These are phyloP conservation scores for Trachops cirrhosus DNA, from an alignment of 2,797 vertebrate genomes.

Conservation along the genomic window DNA sequence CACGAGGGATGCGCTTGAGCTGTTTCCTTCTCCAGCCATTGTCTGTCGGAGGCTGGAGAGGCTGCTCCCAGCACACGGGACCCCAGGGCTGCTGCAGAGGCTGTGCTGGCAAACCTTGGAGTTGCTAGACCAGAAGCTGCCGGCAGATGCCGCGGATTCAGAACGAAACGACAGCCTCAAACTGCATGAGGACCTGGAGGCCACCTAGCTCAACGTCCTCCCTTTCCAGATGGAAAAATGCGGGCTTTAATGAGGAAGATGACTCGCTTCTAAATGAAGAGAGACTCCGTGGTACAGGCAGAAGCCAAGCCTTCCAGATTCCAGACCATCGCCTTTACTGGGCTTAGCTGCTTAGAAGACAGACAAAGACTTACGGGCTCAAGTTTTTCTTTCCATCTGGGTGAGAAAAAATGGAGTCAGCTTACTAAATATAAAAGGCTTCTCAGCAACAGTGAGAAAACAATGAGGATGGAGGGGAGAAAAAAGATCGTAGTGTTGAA, in stretches of 20 bases:
- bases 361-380: neutral
- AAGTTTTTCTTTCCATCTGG: neutral
- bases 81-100: neutral
- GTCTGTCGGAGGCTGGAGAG: neutral
- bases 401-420: neutral
- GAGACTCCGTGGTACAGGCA: neutral
- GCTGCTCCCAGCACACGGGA: fast-evolving
- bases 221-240: neutral
- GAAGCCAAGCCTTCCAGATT: neutral
- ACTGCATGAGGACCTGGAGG: neutral
- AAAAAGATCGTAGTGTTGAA: neutral
- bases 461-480: no score
- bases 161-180: neutral
- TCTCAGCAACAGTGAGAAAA: neutral
- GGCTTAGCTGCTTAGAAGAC: neutral
- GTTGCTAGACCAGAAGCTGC: neutral
- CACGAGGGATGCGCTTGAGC: neutral
- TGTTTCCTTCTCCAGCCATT: neutral
- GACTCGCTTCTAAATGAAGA: neutral
- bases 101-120: neutral
- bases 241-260: neutral
- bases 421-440: neutral
- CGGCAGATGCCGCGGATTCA: neutral
- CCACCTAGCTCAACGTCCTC: neutral
- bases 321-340: neutral